A percentile compares a stretch with the other conserved stretches of the same genome.
Evolutionary conservation across 1,140 invertebrate species (phyloP).

Genomic region (Pentalonia nigronervosa): DNA sequence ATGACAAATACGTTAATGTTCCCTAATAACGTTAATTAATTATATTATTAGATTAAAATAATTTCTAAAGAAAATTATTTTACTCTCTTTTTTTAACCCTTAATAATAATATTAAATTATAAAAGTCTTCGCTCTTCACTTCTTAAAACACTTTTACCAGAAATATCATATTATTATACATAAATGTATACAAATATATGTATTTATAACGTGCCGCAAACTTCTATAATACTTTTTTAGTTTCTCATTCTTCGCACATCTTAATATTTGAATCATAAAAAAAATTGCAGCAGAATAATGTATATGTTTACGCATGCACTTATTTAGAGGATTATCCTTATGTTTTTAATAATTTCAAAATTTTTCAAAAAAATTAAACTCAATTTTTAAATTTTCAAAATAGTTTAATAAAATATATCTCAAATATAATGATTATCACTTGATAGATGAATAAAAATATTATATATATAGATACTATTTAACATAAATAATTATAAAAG

Average conservation of each 20-base stretch:
- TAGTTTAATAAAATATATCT: too few species aligned
- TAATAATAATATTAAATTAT: constrained; percentile 22
- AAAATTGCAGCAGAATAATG: neutral
- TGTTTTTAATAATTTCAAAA: too few species aligned
- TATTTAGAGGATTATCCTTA: too few species aligned
- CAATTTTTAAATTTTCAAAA: too few species aligned
- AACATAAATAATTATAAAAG: too few species aligned
- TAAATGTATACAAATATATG: neutral
- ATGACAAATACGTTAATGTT: constrained; percentile 51
- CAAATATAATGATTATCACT: too few species aligned
- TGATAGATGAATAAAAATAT: too few species aligned
- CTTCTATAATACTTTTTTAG: neutral
- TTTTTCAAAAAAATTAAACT: too few species aligned
- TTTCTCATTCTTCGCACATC: neutral
- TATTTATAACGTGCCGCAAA: neutral
- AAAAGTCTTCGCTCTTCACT: neutral
- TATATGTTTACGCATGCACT: too few species aligned
- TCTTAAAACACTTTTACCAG: constrained; percentile 5
- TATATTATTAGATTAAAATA: constrained; percentile 39
- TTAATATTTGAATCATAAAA: constrained; percentile 4
- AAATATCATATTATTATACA: neutral
- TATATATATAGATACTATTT: too few species aligned
- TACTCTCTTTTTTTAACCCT: constrained; percentile 23
- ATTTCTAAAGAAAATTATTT: constrained; percentile 36
- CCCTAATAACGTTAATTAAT: constrained; percentile 48